phyloP scores from a whole-genome alignment of 35 echinoderm and acorn worm species.

The Ophioderma brevispina region DNA sequence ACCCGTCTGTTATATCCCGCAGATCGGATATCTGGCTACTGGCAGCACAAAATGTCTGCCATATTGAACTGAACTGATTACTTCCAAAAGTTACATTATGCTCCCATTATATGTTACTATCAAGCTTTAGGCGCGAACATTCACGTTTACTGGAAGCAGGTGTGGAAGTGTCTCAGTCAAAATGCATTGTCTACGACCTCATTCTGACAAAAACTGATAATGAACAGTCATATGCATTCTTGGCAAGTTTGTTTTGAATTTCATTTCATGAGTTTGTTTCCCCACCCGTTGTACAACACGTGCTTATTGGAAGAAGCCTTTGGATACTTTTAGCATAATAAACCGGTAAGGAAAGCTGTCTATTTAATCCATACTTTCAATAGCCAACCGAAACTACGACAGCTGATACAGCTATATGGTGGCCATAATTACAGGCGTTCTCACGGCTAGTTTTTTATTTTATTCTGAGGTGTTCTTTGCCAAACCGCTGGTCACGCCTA shows the following conservation, averaged over 20 bases:
- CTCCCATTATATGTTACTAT: background rate
- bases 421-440: background rate
- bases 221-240: background rate
- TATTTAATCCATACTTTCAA: slow-evolving; percentile 1
- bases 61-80: background rate
- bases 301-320: background rate
- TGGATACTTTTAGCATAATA: background rate
- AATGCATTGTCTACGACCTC: background rate
- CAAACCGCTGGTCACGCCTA: background rate
- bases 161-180: background rate
- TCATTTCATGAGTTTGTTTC: background rate
- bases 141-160: slow-evolving; percentile 1
- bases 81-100: background rate
- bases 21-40: background rate
- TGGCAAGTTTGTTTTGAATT: background rate
- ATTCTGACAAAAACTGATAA: background rate
- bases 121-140: background rate
- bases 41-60: background rate
- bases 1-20: background rate
- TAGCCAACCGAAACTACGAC: background rate
- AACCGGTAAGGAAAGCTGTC: background rate
- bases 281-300: slow-evolving; percentile 2
- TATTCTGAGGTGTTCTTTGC: background rate
- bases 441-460: background rate
- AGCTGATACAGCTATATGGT: background rate